These are phyloP conservation scores for Phymorhynchus buccinoides DNA, from an alignment of 1,140 invertebrate species.

Conservation along the genomic window DNA sequence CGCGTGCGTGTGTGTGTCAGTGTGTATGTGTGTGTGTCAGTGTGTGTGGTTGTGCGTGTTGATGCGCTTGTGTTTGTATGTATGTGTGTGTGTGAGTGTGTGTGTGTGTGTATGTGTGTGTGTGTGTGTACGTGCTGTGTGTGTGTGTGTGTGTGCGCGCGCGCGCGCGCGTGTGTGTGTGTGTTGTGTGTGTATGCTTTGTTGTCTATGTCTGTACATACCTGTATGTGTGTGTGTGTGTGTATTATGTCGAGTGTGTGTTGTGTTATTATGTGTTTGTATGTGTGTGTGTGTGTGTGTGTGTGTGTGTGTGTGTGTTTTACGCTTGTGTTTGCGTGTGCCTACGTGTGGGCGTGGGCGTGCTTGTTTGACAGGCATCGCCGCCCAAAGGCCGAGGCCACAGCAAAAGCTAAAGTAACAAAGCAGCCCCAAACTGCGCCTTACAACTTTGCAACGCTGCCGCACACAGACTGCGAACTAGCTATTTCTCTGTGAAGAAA, in stretches of 20 bases:
- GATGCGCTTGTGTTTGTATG: too few relatives aligned
- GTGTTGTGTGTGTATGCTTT: neutral
- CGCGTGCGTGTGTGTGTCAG: neutral
- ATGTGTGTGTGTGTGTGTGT: conserved; percentile 4
- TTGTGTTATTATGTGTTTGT: neutral
- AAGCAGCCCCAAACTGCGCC: too few relatives aligned
- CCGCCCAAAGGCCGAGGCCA: too few relatives aligned
- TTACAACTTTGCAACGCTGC: too few relatives aligned
- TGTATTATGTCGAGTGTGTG: neutral
- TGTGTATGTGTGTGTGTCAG: too few relatives aligned
- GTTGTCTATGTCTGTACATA: neutral
- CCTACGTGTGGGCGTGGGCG: neutral
- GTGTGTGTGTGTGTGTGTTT: neutral
- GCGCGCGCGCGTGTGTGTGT: neutral
- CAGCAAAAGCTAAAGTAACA: too few relatives aligned
- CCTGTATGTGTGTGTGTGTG: neutral
- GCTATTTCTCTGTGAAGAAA: too few relatives aligned
- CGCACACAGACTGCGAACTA: too few relatives aligned
- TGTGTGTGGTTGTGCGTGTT: too few relatives aligned
- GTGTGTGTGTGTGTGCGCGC: neutral
- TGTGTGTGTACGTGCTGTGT: conserved; percentile 7
- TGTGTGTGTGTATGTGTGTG: neutral
- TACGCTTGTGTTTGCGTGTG: neutral
- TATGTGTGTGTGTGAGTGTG: neutral
- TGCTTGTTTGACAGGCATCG: too few relatives aligned